Conservation (phyloP, 2,888 invertebrate species). For the Aromia moschata region DNA sequence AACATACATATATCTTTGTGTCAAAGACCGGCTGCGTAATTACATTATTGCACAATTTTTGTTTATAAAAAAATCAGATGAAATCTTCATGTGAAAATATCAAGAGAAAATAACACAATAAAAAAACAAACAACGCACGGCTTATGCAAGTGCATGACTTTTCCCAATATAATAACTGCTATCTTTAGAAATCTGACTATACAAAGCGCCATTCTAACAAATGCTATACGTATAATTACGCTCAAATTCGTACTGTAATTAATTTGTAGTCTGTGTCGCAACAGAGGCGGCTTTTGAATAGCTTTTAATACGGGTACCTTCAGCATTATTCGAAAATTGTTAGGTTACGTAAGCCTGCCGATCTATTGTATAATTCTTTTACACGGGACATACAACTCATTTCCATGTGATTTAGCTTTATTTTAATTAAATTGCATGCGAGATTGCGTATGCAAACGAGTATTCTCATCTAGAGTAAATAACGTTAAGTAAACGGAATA, state of each 20-base stretch:
- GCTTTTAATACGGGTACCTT: constrained; percentile 32
- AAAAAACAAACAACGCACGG: constrained; percentile 3
- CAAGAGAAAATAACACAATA: constrained; percentile 3
- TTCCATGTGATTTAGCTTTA: constrained; percentile 12
- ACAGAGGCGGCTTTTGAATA: constrained; percentile 19
- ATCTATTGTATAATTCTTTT: neutral
- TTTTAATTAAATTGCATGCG: constrained; percentile 5
- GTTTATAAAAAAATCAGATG: neutral
- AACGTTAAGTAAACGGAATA: neutral
- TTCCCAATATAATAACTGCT: constrained; percentile 2
- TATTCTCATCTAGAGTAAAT: neutral
- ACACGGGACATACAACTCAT: neutral
- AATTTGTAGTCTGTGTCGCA: constrained; percentile 5
- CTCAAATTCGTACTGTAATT: constrained; percentile 7
- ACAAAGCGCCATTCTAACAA: constrained; percentile 1
- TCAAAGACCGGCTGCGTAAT: constrained; percentile 1
- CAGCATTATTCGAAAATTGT: constrained; percentile 25
- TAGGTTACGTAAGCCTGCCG: neutral
- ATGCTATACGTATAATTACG: neutral
- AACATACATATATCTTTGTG: neutral
- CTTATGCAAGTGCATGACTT: constrained; percentile 16
- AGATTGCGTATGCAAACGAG: neutral
- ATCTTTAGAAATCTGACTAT: constrained; percentile 3
- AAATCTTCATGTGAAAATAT: constrained; percentile 5
- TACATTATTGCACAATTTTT: constrained; percentile 13